Evolutionary conservation across 2,797 vertebrate genomes (phyloP).

Genomic region (Tokudaia tokunoshimensis): DNA sequence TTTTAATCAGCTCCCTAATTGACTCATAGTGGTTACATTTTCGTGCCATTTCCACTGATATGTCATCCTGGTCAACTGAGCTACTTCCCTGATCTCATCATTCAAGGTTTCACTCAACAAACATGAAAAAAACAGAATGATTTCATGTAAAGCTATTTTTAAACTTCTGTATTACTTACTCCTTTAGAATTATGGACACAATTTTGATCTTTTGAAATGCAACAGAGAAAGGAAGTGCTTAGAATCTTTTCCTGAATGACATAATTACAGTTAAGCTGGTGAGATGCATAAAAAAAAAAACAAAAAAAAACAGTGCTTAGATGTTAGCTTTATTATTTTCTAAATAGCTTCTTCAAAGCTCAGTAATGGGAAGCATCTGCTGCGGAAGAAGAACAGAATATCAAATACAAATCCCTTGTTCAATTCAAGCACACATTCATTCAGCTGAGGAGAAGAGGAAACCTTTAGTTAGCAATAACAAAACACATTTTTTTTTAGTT

Average conservation of each 20-base stretch:
- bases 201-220: constrained; percentile 60
- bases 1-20: not conserved
- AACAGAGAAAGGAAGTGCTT: constrained; percentile 66
- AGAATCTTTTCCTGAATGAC: constrained; percentile 55
- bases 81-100: not conserved
- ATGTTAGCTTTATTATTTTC: constrained; percentile 81
- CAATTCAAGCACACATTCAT: constrained; percentile 61
- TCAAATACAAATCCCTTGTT: not conserved
- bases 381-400: constrained; percentile 54
- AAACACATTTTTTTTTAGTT: not conserved
- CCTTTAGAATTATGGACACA: constrained; percentile 61
- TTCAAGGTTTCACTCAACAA: constrained; percentile 44
- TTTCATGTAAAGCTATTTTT: constrained; percentile 55
- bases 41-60: not conserved
- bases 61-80: not conserved
- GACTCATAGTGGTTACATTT: not conserved
- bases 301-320: constrained; percentile 62
- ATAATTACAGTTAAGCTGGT: constrained; percentile 73
- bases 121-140: constrained; percentile 36
- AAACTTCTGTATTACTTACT: constrained; percentile 42
- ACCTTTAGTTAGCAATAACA: constrained; percentile 29
- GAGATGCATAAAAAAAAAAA: constrained; percentile 57
- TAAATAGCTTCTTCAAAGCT: constrained; percentile 74
- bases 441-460: constrained; percentile 54
- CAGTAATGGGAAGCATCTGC: constrained; percentile 73